Percentiles rank a stretch among this genome's conserved stretches.
These are phyloP conservation scores for Pampusana beccarii DNA, from an alignment of 2,113 vertebrate species.

Conservation along the genomic window DNA sequence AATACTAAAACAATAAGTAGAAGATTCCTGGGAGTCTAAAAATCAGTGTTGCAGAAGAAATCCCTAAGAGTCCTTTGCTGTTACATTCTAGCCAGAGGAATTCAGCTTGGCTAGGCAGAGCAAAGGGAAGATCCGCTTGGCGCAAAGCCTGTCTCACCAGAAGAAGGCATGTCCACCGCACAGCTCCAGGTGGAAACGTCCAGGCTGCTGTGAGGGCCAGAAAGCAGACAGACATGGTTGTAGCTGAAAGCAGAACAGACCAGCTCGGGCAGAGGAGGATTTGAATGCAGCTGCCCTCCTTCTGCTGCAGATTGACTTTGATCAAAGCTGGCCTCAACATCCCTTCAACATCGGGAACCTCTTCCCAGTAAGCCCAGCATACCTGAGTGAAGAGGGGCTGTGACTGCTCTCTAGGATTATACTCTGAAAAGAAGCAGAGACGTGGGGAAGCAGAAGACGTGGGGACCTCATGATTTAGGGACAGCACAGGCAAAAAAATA, in stretches of 20 bases:
- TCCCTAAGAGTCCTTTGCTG: neutral
- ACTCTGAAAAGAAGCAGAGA: neutral
- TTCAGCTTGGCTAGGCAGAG: neutral
- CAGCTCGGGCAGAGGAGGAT: neutral
- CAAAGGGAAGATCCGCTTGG: accelerated
- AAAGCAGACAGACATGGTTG: neutral
- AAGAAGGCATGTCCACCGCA: accelerated
- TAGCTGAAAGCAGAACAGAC: neutral
- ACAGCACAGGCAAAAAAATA: neutral
- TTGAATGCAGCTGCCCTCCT: neutral
- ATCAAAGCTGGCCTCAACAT: neutral
- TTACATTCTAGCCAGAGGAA: neutral
- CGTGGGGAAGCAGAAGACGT: no score
- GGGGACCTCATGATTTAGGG: neutral
- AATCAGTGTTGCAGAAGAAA: neutral
- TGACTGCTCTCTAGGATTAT: neutral
- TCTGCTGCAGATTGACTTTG: neutral
- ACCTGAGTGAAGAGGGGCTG: accelerated
- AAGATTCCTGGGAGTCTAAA: neutral
- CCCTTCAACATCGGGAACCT: neutral
- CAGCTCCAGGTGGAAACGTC: neutral
- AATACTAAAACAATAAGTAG: neutral
- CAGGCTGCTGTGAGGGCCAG: neutral
- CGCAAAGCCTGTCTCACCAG: accelerated
- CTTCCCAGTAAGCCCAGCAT: neutral